Evolutionary conservation across 2,113 vertebrate genomes (phyloP), one percentile per base, ranked within the genome.

Genomic region (Cacatua alba): DNA sequence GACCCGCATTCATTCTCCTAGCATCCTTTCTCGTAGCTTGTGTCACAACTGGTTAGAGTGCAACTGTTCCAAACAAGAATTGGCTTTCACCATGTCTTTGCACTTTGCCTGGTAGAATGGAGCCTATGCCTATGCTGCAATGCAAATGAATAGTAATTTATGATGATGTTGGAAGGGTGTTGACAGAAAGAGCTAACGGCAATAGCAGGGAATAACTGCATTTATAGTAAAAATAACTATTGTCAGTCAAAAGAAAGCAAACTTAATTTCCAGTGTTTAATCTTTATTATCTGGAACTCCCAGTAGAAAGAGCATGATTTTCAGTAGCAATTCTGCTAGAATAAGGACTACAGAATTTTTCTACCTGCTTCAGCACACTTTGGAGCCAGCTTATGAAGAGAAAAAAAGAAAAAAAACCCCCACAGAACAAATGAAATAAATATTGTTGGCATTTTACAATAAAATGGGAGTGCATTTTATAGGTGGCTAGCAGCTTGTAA

Each of bases 401-500:
- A 88, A 29, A 17, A 51, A 70, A 86, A 33, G 29, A 8, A 15
- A 23, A 23, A 35, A 81, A 82, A 69, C 8, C 52, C 52, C n/a
- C 53, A 51, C 37, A 57, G 51, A 91, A 92, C 57, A 92, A 90
- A 55, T 90, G 88, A 89, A 94, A 95, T 76, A 90, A 95, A 91
- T 94, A 95, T 87, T 82, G 46, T 39, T 87, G 89, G 59, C 81
- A 82, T 92, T 92, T 91, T 79, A 88, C 82, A 91, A 62, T 88
- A 95, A 88, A 92, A 91, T 72, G 52, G 16, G 31, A 80, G 69
- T 91, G 81, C 86, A 74, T 94, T 95, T 96, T 95, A 96, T 95
- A 92, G 92, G 53, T 82, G 83, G 83, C 91, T 96, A 89, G 89
- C 83, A 95, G 86, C 89, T 94, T 94, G 94, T 95, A 95, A 94